Percentiles rank a stretch among this genome's conserved stretches.
Conservation (phyloP, 2,113 vertebrate species). For the Egretta garzetta region DNA sequence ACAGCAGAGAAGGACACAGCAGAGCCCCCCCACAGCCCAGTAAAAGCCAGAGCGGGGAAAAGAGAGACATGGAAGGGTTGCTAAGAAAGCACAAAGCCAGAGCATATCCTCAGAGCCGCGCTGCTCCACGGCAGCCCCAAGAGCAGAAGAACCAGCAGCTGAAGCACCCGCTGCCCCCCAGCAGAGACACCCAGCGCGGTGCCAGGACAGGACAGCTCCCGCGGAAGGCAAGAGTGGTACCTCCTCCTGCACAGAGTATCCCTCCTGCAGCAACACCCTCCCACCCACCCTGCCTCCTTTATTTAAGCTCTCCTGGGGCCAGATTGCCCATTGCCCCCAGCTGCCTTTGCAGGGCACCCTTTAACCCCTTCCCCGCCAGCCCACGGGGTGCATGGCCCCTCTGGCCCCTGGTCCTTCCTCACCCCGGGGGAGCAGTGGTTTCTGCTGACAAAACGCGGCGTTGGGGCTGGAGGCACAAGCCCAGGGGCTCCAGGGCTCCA, state of each 20-base stretch:
- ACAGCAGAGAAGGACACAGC: no score
- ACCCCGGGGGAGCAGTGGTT: background rate
- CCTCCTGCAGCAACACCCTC: background rate
- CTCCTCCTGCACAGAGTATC: no score
- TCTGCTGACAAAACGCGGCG: background rate
- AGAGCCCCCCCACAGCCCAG: background rate
- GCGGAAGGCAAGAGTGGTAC: rapidly evolving
- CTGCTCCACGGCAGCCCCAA: background rate
- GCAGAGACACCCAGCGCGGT: no score
- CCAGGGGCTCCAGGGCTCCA: background rate
- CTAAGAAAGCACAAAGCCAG: background rate
- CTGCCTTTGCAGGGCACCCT: background rate
- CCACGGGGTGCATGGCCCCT: background rate
- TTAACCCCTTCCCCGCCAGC: background rate
- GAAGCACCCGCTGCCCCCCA: background rate
- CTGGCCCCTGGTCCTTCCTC: background rate
- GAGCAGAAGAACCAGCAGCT: background rate
- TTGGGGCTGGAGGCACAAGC: no score
- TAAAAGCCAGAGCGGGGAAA: background rate
- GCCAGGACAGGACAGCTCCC: background rate
- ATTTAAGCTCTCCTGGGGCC: background rate
- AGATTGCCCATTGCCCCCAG: background rate
- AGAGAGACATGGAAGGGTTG: background rate
- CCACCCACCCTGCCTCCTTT: rapidly evolving
- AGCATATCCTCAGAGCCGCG: background rate